These are phyloP conservation scores for Seira ritae DNA, from an alignment of 2,888 invertebrate genomes.

Conservation along the genomic window DNA sequence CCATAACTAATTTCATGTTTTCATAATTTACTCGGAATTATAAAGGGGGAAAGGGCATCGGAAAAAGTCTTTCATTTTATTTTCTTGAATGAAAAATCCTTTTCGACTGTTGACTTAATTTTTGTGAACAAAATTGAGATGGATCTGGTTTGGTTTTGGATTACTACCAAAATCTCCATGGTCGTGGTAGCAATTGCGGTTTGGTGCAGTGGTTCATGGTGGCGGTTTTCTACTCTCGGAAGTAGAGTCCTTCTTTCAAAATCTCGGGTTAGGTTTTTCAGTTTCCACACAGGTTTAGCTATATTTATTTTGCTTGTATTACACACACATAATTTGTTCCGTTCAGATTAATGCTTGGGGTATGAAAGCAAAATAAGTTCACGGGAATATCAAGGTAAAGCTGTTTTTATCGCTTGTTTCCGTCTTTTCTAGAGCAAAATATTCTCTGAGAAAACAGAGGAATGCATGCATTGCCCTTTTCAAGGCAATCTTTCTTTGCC, in stretches of 20 bases:
- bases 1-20: neutral
- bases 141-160: neutral
- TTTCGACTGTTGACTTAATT: neutral
- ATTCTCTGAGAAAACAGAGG: too few relatives aligned
- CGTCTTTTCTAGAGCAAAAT: too few relatives aligned
- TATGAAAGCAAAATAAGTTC: too few relatives aligned
- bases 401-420: too few relatives aligned
- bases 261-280: neutral
- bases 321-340: neutral
- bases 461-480: neutral
- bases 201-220: neutral
- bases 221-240: neutral
- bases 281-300: neutral
- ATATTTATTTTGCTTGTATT: neutral
- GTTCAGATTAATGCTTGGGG: too few relatives aligned
- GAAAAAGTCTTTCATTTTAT: neutral
- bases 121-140: neutral
- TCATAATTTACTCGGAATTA: neutral
- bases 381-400: too few relatives aligned
- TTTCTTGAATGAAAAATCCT: neutral
- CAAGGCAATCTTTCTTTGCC: neutral
- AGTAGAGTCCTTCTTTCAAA: neutral
- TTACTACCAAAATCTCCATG: neutral
- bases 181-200: neutral
- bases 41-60: neutral